Base-by-base conservation (phyloP, 2,797 vertebrate species). In the Lophotriccus pileatus region DNA sequence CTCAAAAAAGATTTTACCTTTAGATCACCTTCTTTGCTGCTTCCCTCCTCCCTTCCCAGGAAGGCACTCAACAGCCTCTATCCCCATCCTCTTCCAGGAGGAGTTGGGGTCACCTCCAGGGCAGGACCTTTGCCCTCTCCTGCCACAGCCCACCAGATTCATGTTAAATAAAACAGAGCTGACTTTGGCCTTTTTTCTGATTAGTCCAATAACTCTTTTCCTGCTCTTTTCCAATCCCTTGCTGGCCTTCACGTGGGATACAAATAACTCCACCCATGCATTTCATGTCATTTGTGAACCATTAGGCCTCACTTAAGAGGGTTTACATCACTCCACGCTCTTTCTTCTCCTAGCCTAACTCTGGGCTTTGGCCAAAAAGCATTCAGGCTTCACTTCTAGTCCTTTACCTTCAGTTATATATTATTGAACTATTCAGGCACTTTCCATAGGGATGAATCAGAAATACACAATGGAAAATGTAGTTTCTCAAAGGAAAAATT, bases 211-310 rank as follows among this genome's bases (percentile, higher is more conserved):
- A 55, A 89, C 66, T 92, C 64, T 92, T 85, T 18, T 41, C 49
- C 78, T 89, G 63, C 37, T 30, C 32, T 91, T 92, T 87, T 53
- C 55, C 87, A 79, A 84, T 80, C 84, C 78, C 68, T 83, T 0
- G 36, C 74, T 84, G 84, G 81, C 50, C 87, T 67, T 56, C 9
- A 39, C 1, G 12, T 28, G 83, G 87, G 84, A 72, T 82, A 82
- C 67, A 68, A 92, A 85, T 77, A 64, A 75, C 81, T 94, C 81
- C 66, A 69, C 39, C 52, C 62, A 14, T 76, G 74, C 25, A 78
- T 87, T 94, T 79, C 10, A 5, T 87, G 89, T 80, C 84, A 84
- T 89, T 93, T 92, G 70, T 89, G 92, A 93, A 87, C 90, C 87
- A 92, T 92, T 89, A 90, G 89, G 36, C 52, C 67, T 79, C 58